phyloP scores from a whole-genome alignment of 2,888 invertebrate genomes.

The Ommatoiulus sabulosus region DNA sequence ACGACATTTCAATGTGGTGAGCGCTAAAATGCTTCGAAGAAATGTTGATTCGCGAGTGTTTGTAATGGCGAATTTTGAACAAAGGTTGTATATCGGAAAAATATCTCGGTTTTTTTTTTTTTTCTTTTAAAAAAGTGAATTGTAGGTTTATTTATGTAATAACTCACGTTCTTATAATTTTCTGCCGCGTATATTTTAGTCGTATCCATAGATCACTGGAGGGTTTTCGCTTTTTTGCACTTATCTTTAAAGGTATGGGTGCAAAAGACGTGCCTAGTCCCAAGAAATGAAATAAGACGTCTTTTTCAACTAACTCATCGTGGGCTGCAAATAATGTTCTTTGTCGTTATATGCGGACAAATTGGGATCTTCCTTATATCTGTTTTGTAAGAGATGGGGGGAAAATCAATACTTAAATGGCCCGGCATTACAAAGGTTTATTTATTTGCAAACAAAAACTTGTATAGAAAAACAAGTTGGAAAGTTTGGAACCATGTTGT shows the following conservation, averaged over 20 bases:
- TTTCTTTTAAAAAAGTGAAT: not conserved
- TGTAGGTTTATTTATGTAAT: conserved; percentile 24
- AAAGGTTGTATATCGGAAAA: not conserved
- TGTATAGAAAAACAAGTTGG: not conserved
- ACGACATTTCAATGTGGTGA: conserved; percentile 43
- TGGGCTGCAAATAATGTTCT: conserved; percentile 44
- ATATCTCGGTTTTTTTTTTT: not conserved
- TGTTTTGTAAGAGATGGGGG: conserved; percentile 35
- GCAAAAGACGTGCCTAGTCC: not conserved
- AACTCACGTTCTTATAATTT: conserved; percentile 30
- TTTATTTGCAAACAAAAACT: conserved; percentile 29
- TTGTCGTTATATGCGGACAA: conserved; percentile 41
- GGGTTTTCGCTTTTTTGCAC: conserved; percentile 40
- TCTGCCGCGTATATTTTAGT: not conserved
- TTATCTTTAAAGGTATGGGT: conserved; percentile 35
- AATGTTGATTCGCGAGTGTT: conserved; percentile 2
- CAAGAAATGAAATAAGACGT: conserved; percentile 30
- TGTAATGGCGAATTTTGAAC: not conserved
- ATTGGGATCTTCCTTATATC: conserved; percentile 1
- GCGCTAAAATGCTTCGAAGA: not conserved
- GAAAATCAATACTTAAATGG: conserved; percentile 47
- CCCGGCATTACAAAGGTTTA: conserved; percentile 15
- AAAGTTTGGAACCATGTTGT: not conserved
- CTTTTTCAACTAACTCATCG: conserved; percentile 21
- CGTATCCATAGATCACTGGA: conserved; percentile 24